phyloP scores from a whole-genome alignment of 2,888 invertebrate species.

The Yponomeuta malinellus region DNA sequence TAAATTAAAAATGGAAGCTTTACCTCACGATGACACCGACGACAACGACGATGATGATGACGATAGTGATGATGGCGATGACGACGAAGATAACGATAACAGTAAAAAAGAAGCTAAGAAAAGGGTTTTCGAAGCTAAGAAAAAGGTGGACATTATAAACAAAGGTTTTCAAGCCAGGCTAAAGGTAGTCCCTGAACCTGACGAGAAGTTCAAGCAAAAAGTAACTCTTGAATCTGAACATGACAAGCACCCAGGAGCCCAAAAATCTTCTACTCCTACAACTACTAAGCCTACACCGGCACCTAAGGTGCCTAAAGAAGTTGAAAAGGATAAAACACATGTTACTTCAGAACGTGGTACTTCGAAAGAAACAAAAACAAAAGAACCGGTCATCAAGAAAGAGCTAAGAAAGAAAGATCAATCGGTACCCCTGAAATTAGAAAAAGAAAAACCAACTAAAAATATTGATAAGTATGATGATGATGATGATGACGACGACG shows the following conservation, averaged over 20 bases:
- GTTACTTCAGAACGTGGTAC: neutral
- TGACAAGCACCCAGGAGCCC: neutral
- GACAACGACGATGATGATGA: slow-evolving; percentile 26
- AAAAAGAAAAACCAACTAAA: slow-evolving; percentile 22
- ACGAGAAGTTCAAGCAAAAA: neutral
- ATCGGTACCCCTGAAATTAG: slow-evolving; percentile 18
- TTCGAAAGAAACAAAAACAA: neutral
- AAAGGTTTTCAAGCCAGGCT: neutral
- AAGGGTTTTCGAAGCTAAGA: slow-evolving; percentile 23
- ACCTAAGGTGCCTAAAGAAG: slow-evolving; percentile 16
- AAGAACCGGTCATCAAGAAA: slow-evolving; percentile 4
- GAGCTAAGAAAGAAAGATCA: neutral
- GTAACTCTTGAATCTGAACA: neutral
- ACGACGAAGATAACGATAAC: slow-evolving; percentile 24
- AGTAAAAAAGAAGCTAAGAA: slow-evolving; percentile 25
- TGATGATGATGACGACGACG: slow-evolving; percentile 16
- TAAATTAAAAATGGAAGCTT: slow-evolving; percentile 5
- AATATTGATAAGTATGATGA: slow-evolving; percentile 26
- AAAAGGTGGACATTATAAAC: slow-evolving; percentile 26
- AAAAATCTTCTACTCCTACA: neutral
- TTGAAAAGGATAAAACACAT: slow-evolving; percentile 14
- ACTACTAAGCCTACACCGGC: neutral
- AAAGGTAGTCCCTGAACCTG: neutral
- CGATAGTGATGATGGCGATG: slow-evolving; percentile 25
- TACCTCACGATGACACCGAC: slow-evolving; percentile 21